Conservation (phyloP, 2,888 invertebrate species). For the Ecliptopera silaceata region DNA sequence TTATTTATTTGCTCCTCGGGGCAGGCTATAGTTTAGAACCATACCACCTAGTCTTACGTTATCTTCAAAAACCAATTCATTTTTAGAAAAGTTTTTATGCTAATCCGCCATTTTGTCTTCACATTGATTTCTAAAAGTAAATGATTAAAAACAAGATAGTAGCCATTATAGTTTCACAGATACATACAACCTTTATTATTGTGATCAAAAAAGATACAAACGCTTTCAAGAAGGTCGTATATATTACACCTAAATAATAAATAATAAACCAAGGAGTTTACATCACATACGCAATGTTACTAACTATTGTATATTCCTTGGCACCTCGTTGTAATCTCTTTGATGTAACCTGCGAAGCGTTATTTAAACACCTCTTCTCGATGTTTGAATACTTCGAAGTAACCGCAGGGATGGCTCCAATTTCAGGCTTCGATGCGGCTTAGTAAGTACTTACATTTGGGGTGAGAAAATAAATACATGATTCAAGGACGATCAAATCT, state of each 20-base stretch:
- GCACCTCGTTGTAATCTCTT: conserved; percentile 40
- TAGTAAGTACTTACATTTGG: background rate
- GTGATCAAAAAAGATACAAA: background rate
- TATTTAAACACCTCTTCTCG: conserved; percentile 52
- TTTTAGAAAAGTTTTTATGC: too few species aligned
- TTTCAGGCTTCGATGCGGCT: conserved; percentile 44
- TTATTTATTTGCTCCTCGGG: too few species aligned
- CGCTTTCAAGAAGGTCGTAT: background rate
- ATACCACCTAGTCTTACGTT: too few species aligned
- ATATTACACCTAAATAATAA: background rate
- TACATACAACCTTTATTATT: too few species aligned
- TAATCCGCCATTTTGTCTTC: too few species aligned
- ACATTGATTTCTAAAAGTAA: too few species aligned
- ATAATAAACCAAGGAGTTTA: background rate
- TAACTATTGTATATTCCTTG: conserved; percentile 8
- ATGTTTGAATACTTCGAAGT: conserved; percentile 36
- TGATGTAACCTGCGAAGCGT: conserved; percentile 52
- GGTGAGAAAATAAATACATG: conserved; percentile 14
- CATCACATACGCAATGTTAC: background rate
- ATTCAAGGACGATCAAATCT: conserved; percentile 2
- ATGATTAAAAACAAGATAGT: too few species aligned
- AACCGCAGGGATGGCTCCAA: conserved; percentile 40
- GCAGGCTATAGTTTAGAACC: too few species aligned
- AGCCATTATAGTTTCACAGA: too few species aligned
- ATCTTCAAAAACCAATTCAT: too few species aligned